phyloP scores from a whole-genome alignment of 2,797 vertebrate genomes.

The Arctocebus calabarensis region DNA sequence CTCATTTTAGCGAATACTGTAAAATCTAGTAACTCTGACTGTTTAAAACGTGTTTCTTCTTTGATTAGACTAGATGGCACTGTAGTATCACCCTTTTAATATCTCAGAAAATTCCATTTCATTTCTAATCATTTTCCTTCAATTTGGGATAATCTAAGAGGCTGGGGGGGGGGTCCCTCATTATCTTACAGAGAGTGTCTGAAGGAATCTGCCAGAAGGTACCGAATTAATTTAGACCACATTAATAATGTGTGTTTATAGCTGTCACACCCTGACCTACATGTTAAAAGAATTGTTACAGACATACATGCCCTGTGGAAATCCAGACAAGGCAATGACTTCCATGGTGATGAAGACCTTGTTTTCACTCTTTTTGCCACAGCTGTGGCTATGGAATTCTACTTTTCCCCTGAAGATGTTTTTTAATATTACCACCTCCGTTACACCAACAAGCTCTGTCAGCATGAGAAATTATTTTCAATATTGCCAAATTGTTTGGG shows the following conservation, averaged over 20 bases:
- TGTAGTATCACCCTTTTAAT: slow-evolving; percentile 82
- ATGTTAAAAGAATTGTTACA: slow-evolving; percentile 30
- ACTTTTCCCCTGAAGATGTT: slow-evolving; percentile 12
- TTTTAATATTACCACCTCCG: neutral
- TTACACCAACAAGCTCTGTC: slow-evolving; percentile 24
- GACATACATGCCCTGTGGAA: neutral
- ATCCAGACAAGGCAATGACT: neutral
- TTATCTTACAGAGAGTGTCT: neutral
- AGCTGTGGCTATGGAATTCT: neutral
- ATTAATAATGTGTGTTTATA: slow-evolving; percentile 22
- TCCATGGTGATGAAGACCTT: neutral
- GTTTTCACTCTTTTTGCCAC: slow-evolving; percentile 45
- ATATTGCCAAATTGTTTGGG: neutral
- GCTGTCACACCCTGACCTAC: slow-evolving; percentile 4
- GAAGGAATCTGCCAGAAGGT: neutral
- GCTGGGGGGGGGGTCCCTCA: neutral
- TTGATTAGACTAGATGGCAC: slow-evolving; percentile 86
- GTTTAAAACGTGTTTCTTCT: slow-evolving; percentile 59
- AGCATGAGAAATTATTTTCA: slow-evolving; percentile 32
- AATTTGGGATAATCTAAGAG: neutral
- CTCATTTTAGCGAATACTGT: slow-evolving; percentile 39
- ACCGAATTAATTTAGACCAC: neutral
- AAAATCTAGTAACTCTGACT: slow-evolving; percentile 17
- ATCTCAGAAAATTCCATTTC: slow-evolving; percentile 74
- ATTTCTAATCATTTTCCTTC: slow-evolving; percentile 63